Evolutionary conservation across 1,140 invertebrate species (phyloP).

Genomic region (Chrysopa pallens): DNA sequence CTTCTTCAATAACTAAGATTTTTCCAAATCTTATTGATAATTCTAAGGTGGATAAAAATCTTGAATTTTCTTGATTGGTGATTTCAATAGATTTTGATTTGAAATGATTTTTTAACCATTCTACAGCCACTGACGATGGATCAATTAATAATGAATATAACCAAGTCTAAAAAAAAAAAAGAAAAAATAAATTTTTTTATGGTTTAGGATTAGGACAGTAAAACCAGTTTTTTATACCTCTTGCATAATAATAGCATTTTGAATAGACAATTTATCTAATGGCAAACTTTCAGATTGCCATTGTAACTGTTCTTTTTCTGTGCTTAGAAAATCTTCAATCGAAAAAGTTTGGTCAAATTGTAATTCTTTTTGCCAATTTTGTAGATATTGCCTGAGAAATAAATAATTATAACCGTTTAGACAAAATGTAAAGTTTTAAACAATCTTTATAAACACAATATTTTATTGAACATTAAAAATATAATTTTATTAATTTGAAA

Average conservation of each 20-base stretch:
- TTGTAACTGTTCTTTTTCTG: conserved; percentile 61
- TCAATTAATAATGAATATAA: conserved; percentile 68
- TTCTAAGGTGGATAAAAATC: conserved; percentile 70
- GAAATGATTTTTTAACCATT: conserved; percentile 66
- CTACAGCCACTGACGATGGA: conserved; percentile 63
- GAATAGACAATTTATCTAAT: conserved; percentile 55
- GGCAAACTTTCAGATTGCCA: conserved; percentile 80
- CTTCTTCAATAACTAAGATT: conserved; percentile 71
- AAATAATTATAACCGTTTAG: too few species aligned
- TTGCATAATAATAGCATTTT: conserved; percentile 67
- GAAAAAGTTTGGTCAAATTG: conserved; percentile 31
- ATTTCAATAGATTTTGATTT: conserved; percentile 47
- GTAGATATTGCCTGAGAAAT: too few species aligned
- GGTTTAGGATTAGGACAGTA: conserved; percentile 3
- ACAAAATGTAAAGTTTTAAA: too few species aligned
- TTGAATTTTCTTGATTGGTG: conserved; percentile 57
- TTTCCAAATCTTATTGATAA: conserved; percentile 86
- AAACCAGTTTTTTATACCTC: conserved; percentile 28
- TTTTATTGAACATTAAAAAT: not conserved
- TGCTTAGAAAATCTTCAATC: conserved; percentile 48
- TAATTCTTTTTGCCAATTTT: too few species aligned
- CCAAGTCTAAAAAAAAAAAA: conserved; percentile 23
- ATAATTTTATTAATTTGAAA: not conserved
- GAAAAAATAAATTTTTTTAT: not conserved
- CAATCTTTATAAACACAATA: conserved; percentile 3